Percentiles rank a stretch among this genome's conserved stretches.
Conservation (phyloP, 1,140 invertebrate species). For the Pectinophora gossypiella region DNA sequence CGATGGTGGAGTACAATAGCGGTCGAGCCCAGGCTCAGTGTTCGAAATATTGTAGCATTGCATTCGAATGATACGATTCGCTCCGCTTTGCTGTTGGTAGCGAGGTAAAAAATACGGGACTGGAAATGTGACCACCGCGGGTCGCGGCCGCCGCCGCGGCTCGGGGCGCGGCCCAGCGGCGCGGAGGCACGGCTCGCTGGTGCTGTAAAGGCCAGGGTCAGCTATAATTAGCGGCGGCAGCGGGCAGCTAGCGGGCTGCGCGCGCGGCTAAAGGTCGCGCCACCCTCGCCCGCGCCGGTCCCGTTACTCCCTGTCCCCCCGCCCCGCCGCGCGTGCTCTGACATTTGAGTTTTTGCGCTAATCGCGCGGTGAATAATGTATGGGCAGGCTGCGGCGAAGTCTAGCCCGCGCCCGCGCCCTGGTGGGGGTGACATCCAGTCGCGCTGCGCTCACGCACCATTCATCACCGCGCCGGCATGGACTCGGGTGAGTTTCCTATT, state of each 20-base stretch:
- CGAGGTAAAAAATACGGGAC: no score
- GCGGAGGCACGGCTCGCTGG: no score
- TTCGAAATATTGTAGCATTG: not conserved
- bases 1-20: no score
- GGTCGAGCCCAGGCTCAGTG: no score
- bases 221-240: not conserved
- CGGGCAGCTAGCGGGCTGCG: not conserved
- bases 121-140: no score
- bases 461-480: constrained; percentile 31
- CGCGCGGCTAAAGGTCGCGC: constrained; percentile 7
- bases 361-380: constrained; percentile 25
- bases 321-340: constrained; percentile 13
- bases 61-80: not conserved
- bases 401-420: not conserved
- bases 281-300: not conserved
- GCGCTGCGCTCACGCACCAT: constrained; percentile 19
- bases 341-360: constrained; percentile 28
- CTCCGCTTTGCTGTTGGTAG: no score
- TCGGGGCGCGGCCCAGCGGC: no score
- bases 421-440: constrained; percentile 10
- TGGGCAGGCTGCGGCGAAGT: constrained; percentile 11
- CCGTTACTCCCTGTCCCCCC: constrained; percentile 1
- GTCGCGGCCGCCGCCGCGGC: not conserved
- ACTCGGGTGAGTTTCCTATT: constrained; percentile 35
- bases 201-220: not conserved